Evolutionary conservation across 2,888 invertebrate species (phyloP).

Genomic region (Eucriotettix oculatus): DNA sequence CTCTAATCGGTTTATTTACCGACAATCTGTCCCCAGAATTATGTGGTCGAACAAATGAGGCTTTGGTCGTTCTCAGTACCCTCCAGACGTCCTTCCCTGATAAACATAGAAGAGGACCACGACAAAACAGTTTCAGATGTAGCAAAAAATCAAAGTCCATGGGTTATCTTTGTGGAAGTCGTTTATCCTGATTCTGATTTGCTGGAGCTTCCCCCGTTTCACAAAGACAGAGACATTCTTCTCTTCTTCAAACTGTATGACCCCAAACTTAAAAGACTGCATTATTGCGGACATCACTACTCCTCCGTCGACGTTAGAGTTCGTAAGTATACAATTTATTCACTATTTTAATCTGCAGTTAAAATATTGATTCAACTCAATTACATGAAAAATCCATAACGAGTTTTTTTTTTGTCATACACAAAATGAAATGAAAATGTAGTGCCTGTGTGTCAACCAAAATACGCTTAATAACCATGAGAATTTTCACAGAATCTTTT

Average conservation of each 20-base stretch:
- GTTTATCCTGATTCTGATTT: constrained; percentile 66
- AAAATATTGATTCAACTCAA: no score
- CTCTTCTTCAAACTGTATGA: constrained; percentile 93
- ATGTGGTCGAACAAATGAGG: constrained; percentile 70
- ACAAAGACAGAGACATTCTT: constrained; percentile 85
- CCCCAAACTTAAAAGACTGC: constrained; percentile 77
- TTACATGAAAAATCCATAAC: no score
- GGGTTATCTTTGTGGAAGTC: constrained; percentile 59
- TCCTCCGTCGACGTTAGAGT: constrained; percentile 73
- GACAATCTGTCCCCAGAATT: constrained; percentile 36
- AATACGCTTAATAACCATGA: no score
- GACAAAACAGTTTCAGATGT: constrained; percentile 54
- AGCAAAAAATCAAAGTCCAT: constrained; percentile 50
- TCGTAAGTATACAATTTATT: constrained; percentile 27
- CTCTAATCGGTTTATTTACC: no score
- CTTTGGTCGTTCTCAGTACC: constrained; percentile 85
- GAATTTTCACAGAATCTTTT: no score
- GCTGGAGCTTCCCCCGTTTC: constrained; percentile 62
- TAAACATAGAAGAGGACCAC: constrained; percentile 68
- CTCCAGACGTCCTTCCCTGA: constrained; percentile 69
- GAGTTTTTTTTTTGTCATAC: no score
- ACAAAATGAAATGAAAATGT: no score
- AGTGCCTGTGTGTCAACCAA: no score
- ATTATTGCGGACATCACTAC: constrained; percentile 90
- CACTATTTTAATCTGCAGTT: no score